Evolutionary conservation across 2,113 vertebrate species (phyloP), one percentile per base, ranked within the genome.

Genomic region (Calidris pygmaea): DNA sequence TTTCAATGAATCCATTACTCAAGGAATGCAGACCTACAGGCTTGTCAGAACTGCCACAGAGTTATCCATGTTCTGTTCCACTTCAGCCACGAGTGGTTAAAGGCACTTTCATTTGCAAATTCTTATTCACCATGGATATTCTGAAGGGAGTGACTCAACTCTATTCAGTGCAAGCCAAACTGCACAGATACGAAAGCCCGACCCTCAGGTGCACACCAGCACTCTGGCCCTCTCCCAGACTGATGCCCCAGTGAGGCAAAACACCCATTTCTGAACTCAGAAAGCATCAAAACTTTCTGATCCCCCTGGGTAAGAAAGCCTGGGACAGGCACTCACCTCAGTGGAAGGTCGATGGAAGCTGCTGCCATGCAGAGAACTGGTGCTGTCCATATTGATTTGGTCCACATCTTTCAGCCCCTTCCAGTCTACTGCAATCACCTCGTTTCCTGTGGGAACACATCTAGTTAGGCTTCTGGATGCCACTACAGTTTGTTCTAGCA

Each of bases 401-500:
- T 98, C 98, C 14, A 98, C 98, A 97, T 98, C 98, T 85, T 98
- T 98, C 72, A 98, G 96, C 41, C 98, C 98, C 60, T 98, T 98
- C 98, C 98, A 98, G 71, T 98, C 98, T 58, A 98, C 98, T 2
- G 98, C 98, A 77, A 98, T 98, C 96, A 98, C 98, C 87, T 98
- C 98, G 0, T 98, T 98, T 89, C 98, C 98, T 98, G 92, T 77
- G 63, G 89, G 60, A 84, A 95, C 80, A 89, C 26, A 95, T 18
- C 73, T 45, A 68, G 45, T 97, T 70, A 93, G 65, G 35, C 27
- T 83, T 77, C 75, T 60, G 26, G 82, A 86, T 17, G 8, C 22
- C 71, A 48, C 52, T 16, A 58, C 34, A 32, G 30, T 13, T 74
- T 58, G 6, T 52, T 68, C 53, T 3, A 41, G 14, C 60, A 81